Conservation (phyloP, 2,113 vertebrate genomes). For the Hirundichthys speculiger region DNA sequence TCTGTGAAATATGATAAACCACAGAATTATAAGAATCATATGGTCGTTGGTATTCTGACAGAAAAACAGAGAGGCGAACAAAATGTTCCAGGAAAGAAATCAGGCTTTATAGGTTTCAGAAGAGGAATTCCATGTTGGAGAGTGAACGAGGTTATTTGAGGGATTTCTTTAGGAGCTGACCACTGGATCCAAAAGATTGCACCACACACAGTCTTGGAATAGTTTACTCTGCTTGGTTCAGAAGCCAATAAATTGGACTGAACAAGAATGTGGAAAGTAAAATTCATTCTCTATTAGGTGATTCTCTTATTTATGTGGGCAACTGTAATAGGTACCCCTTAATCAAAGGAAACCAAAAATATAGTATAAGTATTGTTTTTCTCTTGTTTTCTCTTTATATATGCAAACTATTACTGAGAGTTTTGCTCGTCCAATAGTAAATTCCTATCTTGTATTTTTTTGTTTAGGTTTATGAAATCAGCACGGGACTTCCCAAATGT, state of each 20-base stretch:
- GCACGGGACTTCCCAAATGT: conserved; percentile 13
- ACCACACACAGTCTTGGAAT: conserved; percentile 19
- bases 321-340: background rate
- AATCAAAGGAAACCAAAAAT: too few relatives aligned
- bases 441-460: too few relatives aligned
- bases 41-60: conserved; percentile 26
- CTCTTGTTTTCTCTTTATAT: too few relatives aligned
- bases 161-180: conserved; percentile 29
- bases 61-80: conserved; percentile 43
- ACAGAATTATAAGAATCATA: conserved; percentile 40
- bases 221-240: conserved; percentile 27
- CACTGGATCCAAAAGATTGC: conserved; percentile 25
- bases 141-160: conserved; percentile 28
- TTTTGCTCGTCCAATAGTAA: too few relatives aligned
- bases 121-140: conserved; percentile 55
- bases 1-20: conserved; percentile 48
- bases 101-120: conserved; percentile 44
- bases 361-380: too few relatives aligned
- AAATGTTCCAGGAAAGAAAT: conserved; percentile 57
- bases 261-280: conserved; percentile 3
- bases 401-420: too few relatives aligned
- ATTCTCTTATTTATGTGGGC: background rate
- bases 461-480: background rate
- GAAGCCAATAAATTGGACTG: conserved; percentile 4
- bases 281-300: background rate